Conservation (phyloP, 2,113 vertebrate genomes). For the Callipepla squamata region DNA sequence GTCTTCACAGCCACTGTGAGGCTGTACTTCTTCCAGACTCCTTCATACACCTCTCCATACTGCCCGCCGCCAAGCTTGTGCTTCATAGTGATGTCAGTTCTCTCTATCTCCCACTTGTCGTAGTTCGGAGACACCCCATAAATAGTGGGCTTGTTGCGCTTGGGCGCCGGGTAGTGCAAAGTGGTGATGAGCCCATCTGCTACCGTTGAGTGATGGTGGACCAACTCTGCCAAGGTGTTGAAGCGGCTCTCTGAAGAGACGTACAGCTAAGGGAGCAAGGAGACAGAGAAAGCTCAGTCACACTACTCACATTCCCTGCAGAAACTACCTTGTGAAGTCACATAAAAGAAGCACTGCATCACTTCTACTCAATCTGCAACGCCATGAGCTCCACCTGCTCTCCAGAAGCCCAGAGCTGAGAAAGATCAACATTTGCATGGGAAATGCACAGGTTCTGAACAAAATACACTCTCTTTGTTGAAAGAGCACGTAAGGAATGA, state of each 20-base stretch:
- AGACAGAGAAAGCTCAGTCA: not conserved
- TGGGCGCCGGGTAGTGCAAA: slow-evolving; percentile 95
- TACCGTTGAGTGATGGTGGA: slow-evolving; percentile 97
- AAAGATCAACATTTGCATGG: not conserved
- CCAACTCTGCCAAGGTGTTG: slow-evolving; percentile 95
- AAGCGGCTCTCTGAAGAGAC: slow-evolving; percentile 98
- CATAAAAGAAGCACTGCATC: accelerated
- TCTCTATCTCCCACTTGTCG: slow-evolving; percentile 98
- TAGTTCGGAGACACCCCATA: slow-evolving; percentile 98
- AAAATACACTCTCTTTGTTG: not conserved
- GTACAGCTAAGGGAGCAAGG: slow-evolving; percentile 84
- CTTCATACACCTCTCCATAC: slow-evolving; percentile 98
- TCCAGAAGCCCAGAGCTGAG: not conserved
- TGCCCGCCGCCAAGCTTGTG: slow-evolving; percentile 98
- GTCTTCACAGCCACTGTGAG: slow-evolving; percentile 98
- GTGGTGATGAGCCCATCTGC: slow-evolving; percentile 97
- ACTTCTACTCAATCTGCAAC: not conserved
- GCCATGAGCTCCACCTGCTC: not conserved
- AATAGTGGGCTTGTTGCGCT: slow-evolving; percentile 98
- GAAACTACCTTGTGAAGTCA: accelerated
- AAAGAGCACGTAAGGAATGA: not conserved
- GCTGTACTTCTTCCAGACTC: slow-evolving; percentile 98
- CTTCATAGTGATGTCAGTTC: slow-evolving; percentile 99
- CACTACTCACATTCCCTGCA: accelerated
- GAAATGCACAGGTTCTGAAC: slow-evolving; percentile 19